phyloP scores from a whole-genome alignment of 2,888 invertebrate genomes.

The Fissipunctia ypsillon region DNA sequence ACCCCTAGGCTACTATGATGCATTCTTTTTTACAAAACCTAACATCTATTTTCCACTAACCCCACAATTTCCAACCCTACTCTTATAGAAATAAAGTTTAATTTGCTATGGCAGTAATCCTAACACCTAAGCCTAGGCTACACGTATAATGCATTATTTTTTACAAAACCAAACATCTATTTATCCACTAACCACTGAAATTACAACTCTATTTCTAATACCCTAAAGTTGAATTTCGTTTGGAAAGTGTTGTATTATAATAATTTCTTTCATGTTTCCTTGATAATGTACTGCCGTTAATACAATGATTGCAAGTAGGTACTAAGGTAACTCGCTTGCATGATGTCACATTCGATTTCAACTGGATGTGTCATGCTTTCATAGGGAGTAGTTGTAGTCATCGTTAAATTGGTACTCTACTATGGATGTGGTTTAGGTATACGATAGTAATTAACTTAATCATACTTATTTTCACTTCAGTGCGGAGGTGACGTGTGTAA shows the following conservation, averaged over 20 bases:
- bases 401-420: constrained; percentile 7
- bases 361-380: constrained; percentile 51
- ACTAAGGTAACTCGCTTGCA: constrained; percentile 33
- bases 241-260: not conserved
- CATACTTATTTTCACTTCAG: constrained; percentile 27
- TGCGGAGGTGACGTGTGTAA: constrained; percentile 8
- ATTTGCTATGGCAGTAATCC: constrained; percentile 23
- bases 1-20: constrained; percentile 37
- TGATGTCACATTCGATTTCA: constrained; percentile 50
- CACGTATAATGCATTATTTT: constrained; percentile 40
- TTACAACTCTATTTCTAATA: not conserved
- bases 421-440: constrained; percentile 15
- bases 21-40: constrained; percentile 29
- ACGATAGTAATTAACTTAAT: constrained; percentile 30
- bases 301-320: constrained; percentile 37
- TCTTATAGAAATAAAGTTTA: not conserved
- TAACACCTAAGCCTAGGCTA: constrained; percentile 35
- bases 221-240: not conserved
- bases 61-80: not conserved
- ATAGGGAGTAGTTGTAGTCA: constrained; percentile 4
- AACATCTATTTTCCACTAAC: not conserved
- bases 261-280: constrained; percentile 24
- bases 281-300: constrained; percentile 47
- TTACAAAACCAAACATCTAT: not conserved
- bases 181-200: not conserved